Evolutionary conservation across 2,797 vertebrate species (phyloP).

Genomic region (Anguilla obscura): DNA sequence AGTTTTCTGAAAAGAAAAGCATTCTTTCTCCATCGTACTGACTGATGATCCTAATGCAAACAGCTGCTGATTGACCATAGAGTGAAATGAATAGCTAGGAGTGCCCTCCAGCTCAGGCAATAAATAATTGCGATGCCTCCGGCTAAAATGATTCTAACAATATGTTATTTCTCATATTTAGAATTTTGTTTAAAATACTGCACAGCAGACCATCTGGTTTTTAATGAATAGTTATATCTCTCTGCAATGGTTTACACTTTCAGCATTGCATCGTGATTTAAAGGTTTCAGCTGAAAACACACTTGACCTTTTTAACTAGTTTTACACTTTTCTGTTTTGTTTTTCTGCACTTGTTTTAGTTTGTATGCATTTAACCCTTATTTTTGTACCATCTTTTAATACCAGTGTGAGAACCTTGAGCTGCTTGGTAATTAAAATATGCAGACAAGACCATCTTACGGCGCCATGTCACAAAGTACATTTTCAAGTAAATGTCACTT

Average conservation of each 20-base stretch:
- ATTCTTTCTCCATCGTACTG: neutral
- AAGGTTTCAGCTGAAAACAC: neutral
- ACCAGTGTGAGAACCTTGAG: too few species aligned
- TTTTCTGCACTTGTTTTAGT: neutral
- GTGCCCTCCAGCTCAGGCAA: neutral
- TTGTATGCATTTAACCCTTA: neutral
- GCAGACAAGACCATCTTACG: neutral
- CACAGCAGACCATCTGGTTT: neutral
- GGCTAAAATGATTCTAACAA: neutral
- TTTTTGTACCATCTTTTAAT: neutral
- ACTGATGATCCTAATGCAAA: neutral
- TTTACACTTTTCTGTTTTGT: neutral
- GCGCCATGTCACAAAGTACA: neutral
- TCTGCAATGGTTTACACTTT: neutral
- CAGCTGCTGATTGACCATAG: neutral
- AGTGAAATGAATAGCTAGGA: neutral
- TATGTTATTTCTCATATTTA: neutral
- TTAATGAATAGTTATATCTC: neutral
- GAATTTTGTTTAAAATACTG: neutral
- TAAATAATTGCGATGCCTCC: neutral
- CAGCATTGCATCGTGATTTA: neutral
- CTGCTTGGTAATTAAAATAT: too few species aligned
- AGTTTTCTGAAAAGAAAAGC: neutral
- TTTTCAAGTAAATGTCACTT: neutral
- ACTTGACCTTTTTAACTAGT: neutral